Evolutionary conservation across 2,113 vertebrate species (phyloP), one percentile per base, ranked within the genome.

Genomic region (Anarrhichthys ocellatus): DNA sequence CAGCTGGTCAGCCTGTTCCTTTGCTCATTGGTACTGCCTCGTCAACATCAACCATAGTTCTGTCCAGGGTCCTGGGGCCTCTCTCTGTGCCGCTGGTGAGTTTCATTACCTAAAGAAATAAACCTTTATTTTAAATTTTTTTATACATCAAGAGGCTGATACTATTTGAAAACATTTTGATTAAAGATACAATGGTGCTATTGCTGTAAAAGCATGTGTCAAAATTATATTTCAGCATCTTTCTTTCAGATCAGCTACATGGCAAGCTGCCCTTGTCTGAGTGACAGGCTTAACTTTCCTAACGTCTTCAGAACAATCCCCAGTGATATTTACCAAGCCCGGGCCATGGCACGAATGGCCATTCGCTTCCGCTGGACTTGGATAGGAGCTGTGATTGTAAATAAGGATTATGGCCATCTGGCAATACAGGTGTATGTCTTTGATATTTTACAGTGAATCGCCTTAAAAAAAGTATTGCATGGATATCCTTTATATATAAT

Each of bases 261-360:
- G 73, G 90, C 94, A 6, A 93, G 90, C 59, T 95, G 93, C 65
- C 89, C 92, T 17, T 95, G 94, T 84, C 91, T 95, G 1, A 94
- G 93, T 66, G 87, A 95, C 87, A 90, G 85, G 36, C 36, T 0
- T 5, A 85, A 90, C 69, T 94, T 83, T 80, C 94, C 94, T 1
- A 94, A 94, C 71, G 93, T 96, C 79, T 95, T 96, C 88, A 90
- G 95, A 70, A 96, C 94, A 36, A 92, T 95, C 69, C 94, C 95
- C 52, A 95, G 95, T 80, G 94, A 95, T 75, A 79, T 87, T 46
- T 94, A 92, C 73, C 95, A 95, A 88, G 93, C 94, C 2, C 69
- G 88, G 46, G 92, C 90, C 34, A 87, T 96, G 82, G 94, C 94
- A 3, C 87, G 56, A 18, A 64, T 95, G 65, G 92, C 92, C 10